A percentile compares a stretch with the other conserved stretches of the same genome.
phyloP scores from a whole-genome alignment of 1,140 invertebrate genomes.

The Pectinophora gossypiella region DNA sequence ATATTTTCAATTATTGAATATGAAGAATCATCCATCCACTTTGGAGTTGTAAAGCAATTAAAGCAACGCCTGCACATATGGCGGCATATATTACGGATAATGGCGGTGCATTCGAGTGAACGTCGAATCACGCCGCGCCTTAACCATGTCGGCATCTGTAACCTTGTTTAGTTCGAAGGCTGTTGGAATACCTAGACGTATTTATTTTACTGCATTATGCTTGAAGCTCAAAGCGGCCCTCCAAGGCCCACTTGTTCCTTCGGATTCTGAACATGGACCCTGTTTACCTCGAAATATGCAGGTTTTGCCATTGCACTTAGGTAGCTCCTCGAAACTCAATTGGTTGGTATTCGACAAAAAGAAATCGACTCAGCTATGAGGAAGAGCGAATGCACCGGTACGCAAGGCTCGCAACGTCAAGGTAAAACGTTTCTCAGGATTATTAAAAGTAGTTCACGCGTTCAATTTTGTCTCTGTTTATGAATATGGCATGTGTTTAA shows the following conservation, averaged over 20 bases:
- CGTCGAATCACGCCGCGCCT: neutral
- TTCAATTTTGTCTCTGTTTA: neutral
- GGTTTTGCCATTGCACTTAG: neutral
- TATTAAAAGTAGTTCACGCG: neutral
- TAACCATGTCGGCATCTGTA: neutral
- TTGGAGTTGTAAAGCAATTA: neutral
- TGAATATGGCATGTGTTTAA: neutral
- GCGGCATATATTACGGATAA: slow-evolving; percentile 1
- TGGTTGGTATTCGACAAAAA: neutral
- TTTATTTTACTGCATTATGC: neutral
- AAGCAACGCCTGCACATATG: neutral
- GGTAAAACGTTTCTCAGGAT: neutral
- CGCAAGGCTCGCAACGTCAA: neutral
- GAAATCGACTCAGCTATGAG: neutral
- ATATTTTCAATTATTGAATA: too few relatives aligned
- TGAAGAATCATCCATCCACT: neutral
- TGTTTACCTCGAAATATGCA: neutral
- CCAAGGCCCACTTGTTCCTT: slow-evolving; percentile 2
- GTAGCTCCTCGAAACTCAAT: neutral
- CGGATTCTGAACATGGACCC: neutral
- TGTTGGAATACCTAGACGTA: slow-evolving; percentile 1
- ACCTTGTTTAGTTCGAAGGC: slow-evolving; percentile 2
- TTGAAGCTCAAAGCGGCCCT: neutral
- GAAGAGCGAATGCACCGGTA: neutral
- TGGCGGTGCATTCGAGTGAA: slow-evolving; percentile 1